Conservation (phyloP, 2,113 vertebrate species). For the Tetrax tetrax region DNA sequence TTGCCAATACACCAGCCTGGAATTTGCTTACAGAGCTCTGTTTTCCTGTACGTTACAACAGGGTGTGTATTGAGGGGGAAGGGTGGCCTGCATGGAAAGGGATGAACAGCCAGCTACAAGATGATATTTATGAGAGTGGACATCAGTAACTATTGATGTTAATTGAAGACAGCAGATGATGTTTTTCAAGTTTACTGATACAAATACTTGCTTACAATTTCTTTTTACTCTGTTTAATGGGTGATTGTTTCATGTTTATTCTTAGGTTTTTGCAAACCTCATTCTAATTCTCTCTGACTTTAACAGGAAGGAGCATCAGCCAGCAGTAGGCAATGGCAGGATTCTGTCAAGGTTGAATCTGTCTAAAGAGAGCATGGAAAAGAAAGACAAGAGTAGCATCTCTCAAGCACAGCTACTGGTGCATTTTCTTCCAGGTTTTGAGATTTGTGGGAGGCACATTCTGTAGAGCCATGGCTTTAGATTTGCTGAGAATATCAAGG, state of each 20-base stretch:
- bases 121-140: conserved; percentile 30
- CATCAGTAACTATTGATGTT: conserved; percentile 47
- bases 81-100: background rate
- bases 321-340: background rate
- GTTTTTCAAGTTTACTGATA: conserved; percentile 53
- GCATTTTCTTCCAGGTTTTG: background rate
- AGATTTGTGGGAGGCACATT: background rate
- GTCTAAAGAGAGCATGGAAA: background rate
- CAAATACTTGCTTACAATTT: conserved; percentile 32
- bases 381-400: background rate
- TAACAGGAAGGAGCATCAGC: background rate
- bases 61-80: background rate
- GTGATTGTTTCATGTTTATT: conserved; percentile 44
- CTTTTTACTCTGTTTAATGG: conserved; percentile 22
- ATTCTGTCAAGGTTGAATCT: background rate
- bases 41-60: background rate
- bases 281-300: conserved; percentile 35
- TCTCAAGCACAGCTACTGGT: background rate
- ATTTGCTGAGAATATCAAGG: background rate
- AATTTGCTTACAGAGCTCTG: background rate
- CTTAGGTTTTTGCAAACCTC: background rate
- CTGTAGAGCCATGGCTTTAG: background rate
- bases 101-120: conserved; percentile 11
- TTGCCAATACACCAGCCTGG: background rate
- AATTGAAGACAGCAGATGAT: conserved; percentile 50